phyloP scores from a whole-genome alignment of 1,140 invertebrate genomes.

The Cyrtorhinus lividipennis region DNA sequence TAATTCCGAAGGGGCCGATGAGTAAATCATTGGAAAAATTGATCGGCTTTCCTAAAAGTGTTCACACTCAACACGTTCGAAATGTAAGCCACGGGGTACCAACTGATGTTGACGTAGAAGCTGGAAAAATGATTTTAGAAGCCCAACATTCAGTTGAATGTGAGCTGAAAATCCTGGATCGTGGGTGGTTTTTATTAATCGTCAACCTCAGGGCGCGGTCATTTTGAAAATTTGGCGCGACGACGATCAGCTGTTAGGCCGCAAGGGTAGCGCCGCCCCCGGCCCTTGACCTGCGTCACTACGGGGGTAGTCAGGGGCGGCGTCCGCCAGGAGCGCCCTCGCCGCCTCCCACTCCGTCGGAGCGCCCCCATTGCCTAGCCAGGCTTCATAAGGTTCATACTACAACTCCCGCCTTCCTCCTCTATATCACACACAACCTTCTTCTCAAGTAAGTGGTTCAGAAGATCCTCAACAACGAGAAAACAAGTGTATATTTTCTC shows the following conservation, averaged over 20 bases:
- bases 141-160: too few relatives aligned
- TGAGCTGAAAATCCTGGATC: too few relatives aligned
- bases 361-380: slow-evolving; percentile 5
- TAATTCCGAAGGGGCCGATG: too few relatives aligned
- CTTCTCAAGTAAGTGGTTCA: background rate
- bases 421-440: slow-evolving; percentile 3
- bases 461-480: background rate
- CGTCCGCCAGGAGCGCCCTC: background rate
- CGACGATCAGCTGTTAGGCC: background rate
- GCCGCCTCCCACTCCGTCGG: background rate
- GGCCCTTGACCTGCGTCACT: background rate
- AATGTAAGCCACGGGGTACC: too few relatives aligned
- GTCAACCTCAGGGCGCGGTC: too few relatives aligned
- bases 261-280: background rate
- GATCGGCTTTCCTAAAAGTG: too few relatives aligned
- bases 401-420: slow-evolving; percentile 1
- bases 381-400: slow-evolving; percentile 8
- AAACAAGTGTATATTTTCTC: background rate
- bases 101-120: too few relatives aligned
- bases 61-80: too few relatives aligned
- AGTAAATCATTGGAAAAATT: too few relatives aligned
- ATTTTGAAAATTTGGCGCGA: too few relatives aligned
- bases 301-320: background rate
- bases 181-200: too few relatives aligned
- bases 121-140: too few relatives aligned